Conservation (phyloP, 2,888 invertebrate species). For the Pseudococcus viburni region DNA sequence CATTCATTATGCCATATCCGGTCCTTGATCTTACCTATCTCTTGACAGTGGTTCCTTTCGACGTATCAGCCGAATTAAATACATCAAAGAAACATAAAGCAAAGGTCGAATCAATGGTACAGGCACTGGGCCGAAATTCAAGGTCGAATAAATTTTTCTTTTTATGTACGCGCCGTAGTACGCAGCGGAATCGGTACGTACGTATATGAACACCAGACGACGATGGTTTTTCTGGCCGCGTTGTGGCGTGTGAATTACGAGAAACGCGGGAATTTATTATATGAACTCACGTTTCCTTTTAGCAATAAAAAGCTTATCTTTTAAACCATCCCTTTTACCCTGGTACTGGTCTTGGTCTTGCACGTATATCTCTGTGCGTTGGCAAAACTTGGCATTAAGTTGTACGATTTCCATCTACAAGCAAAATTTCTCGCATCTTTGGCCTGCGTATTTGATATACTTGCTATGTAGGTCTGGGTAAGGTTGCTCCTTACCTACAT, state of each 20-base stretch:
- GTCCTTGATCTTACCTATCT: no score
- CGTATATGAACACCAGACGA: neutral
- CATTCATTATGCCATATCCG: no score
- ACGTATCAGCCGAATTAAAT: no score
- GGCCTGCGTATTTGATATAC: slow-evolving; percentile 4
- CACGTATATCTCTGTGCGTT: neutral
- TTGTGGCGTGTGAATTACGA: slow-evolving; percentile 53
- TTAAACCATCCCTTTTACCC: slow-evolving; percentile 37
- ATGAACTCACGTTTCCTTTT: slow-evolving; percentile 58
- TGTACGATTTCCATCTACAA: slow-evolving; percentile 45
- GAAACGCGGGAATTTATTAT: slow-evolving; percentile 58
- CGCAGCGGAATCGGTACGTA: neutral
- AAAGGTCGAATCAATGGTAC: neutral
- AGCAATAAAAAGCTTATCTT: slow-evolving; percentile 56
- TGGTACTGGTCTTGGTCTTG: neutral
- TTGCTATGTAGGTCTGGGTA: neutral
- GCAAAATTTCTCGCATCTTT: slow-evolving; percentile 29
- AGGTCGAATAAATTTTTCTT: neutral
- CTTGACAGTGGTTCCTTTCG: no score
- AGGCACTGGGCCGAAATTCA: neutral
- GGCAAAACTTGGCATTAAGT: slow-evolving; percentile 51
- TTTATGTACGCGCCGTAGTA: neutral
- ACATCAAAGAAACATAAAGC: neutral
- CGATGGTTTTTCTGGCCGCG: slow-evolving; percentile 42
- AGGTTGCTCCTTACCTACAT: no score